phyloP scores from a whole-genome alignment of 2,888 invertebrate species.

The Chironomus tentans region DNA sequence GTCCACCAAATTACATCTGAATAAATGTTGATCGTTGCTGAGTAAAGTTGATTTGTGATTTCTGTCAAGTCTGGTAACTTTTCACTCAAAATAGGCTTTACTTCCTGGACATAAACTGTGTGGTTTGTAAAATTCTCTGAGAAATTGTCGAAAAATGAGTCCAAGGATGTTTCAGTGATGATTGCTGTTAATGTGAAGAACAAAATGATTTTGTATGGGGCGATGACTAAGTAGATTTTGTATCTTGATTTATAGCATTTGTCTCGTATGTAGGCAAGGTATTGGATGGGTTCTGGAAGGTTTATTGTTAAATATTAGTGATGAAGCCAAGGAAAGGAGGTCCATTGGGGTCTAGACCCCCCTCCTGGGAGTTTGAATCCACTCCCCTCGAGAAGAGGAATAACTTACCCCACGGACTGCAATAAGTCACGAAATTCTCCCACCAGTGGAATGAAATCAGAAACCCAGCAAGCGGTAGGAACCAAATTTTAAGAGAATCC shows the following conservation, averaged over 20 bases:
- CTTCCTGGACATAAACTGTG: conserved; percentile 47
- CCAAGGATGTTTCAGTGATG: conserved; percentile 40
- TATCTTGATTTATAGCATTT: conserved; percentile 58
- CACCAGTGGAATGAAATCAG: conserved; percentile 73
- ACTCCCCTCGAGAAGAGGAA: too few species aligned
- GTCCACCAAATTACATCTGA: conserved; percentile 45
- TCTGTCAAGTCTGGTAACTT: conserved; percentile 37
- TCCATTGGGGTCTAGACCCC: too few species aligned
- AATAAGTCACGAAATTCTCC: conserved; percentile 62
- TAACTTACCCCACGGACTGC: conserved; percentile 36
- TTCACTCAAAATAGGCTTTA: conserved; percentile 32
- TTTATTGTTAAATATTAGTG: too few species aligned
- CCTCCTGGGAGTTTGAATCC: too few species aligned
- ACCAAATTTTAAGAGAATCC: not conserved
- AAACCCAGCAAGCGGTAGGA: conserved; percentile 53
- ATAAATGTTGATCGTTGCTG: conserved; percentile 31
- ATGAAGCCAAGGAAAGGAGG: too few species aligned
- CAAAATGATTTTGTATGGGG: conserved; percentile 66
- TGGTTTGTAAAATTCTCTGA: conserved; percentile 46
- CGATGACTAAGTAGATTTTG: conserved; percentile 60
- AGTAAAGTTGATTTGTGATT: conserved; percentile 40
- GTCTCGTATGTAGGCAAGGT: conserved; percentile 44
- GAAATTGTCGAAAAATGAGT: conserved; percentile 43
- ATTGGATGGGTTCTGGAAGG: conserved; percentile 39
- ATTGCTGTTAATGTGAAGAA: conserved; percentile 58